A percentile compares a stretch with the other conserved stretches of the same genome.
Evolutionary conservation across 2,113 vertebrate species (phyloP).

Genomic region (Pitta sordida): DNA sequence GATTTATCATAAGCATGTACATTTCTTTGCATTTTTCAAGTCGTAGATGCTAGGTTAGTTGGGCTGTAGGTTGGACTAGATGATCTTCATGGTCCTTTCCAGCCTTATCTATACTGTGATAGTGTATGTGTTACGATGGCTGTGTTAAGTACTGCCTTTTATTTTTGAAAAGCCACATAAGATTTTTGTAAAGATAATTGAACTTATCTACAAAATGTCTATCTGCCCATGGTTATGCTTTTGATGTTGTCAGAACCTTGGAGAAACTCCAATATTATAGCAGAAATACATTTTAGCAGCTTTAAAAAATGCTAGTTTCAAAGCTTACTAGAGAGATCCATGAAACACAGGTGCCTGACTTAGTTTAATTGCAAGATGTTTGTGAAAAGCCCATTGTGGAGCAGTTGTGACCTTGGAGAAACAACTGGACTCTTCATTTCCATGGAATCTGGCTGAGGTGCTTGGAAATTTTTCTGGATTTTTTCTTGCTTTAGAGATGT

Average conservation of each 20-base stretch:
- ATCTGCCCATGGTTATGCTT: neutral
- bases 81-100: too few species aligned
- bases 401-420: neutral
- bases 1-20: neutral
- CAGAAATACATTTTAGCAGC: constrained; percentile 5
- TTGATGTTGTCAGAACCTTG: neutral
- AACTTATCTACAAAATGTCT: neutral
- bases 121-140: too few species aligned
- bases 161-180: neutral
- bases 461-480: neutral
- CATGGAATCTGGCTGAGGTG: neutral
- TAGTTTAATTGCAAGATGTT: neutral
- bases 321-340: neutral
- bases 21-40: neutral
- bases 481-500: neutral
- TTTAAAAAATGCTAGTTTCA: neutral
- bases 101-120: too few species aligned
- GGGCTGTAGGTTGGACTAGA: too few species aligned
- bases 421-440: neutral
- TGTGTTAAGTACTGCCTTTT: neutral
- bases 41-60: too few species aligned
- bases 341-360: constrained; percentile 10
- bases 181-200: neutral
- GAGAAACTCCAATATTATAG: neutral
- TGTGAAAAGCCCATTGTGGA: neutral